Evolutionary conservation across 2,797 vertebrate species (phyloP).

Genomic region (Gymnothorax javanicus): DNA sequence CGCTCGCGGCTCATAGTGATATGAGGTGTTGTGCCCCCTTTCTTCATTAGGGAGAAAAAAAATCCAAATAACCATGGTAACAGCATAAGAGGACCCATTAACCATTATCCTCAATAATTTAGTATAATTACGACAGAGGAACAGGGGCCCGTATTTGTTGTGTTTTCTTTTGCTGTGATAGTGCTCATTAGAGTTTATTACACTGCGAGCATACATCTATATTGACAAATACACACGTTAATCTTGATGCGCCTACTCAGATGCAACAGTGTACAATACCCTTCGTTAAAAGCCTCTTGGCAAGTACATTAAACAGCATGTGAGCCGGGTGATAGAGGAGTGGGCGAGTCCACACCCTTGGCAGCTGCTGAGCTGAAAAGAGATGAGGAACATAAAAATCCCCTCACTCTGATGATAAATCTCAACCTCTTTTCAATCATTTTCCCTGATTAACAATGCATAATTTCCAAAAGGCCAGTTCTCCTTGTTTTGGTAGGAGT

Average conservation of each 20-base stretch:
- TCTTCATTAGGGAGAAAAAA: neutral
- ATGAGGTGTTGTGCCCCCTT: neutral
- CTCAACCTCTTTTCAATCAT: too few relatives aligned
- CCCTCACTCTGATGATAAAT: too few relatives aligned
- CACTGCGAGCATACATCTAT: neutral
- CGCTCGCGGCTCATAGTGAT: neutral
- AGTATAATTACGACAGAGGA: slow-evolving; percentile 36
- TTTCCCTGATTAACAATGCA: too few relatives aligned
- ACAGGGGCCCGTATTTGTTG: neutral
- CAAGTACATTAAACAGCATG: neutral
- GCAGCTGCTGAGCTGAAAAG: too few relatives aligned
- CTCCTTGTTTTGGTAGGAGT: too few relatives aligned
- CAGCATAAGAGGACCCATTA: slow-evolving; percentile 5
- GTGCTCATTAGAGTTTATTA: neutral
- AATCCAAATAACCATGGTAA: slow-evolving; percentile 37
- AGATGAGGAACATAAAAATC: too few relatives aligned
- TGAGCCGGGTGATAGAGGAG: neutral
- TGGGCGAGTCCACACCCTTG: neutral
- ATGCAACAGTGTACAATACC: slow-evolving; percentile 20
- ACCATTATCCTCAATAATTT: slow-evolving; percentile 20
- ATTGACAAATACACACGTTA: neutral
- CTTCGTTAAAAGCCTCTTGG: slow-evolving; percentile 42
- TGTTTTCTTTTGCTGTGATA: slow-evolving; percentile 7
- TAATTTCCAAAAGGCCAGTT: too few relatives aligned
- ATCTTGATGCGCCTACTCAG: slow-evolving; percentile 24